Base-by-base conservation (phyloP, 2,888 invertebrate genomes). In the Dinocampus coccinellae region DNA sequence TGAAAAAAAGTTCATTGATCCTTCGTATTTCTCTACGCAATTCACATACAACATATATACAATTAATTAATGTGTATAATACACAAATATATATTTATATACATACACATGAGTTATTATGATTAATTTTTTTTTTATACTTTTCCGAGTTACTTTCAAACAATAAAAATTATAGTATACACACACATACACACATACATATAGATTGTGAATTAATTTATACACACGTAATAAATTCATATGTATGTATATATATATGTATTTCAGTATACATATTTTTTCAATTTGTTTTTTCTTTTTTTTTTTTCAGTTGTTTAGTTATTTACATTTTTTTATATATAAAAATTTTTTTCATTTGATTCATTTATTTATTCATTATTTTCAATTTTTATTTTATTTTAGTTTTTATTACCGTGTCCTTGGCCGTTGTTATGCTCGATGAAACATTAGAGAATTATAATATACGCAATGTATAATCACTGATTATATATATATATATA, bases 1-100 rank as follows among this genome's bases (percentile, higher is more conserved):
- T 29, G 11, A 22, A 65, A n/a, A n/a, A n/a, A 53, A 65, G 65
- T 65, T 65, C 65, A 65, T 65, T 24, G 65, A 65, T 65, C 53
- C 34, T 29, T 34, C 20, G 11, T 65, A 39, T 39, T 47, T 47
- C 16, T 47, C 16, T 16, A 47, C 9, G 9, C 6, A 47, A 47
- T 47, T 47, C 16, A 47, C 20, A 47, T 47, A 16, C 6, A 47
- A 3, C 7, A n/a, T 47, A 20, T 47, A 47, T 47, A 16, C 16
- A 2, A 39, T 39, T 39, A 39, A 47, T 47, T 16, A 47, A n/a
- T n/a, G n/a, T n/a, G n/a, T 47, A 47, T n/a, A n/a, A n/a, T n/a
- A n/a, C n/a, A n/a, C n/a, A n/a, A n/a, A 47, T 47, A 16, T 20
- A 47, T 20, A 16, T 20, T 47, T 1, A n/a, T 47, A 16, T 6